These are phyloP conservation scores for Sminthurinus aureus DNA, from an alignment of 2,888 invertebrate species.

Conservation along the genomic window DNA sequence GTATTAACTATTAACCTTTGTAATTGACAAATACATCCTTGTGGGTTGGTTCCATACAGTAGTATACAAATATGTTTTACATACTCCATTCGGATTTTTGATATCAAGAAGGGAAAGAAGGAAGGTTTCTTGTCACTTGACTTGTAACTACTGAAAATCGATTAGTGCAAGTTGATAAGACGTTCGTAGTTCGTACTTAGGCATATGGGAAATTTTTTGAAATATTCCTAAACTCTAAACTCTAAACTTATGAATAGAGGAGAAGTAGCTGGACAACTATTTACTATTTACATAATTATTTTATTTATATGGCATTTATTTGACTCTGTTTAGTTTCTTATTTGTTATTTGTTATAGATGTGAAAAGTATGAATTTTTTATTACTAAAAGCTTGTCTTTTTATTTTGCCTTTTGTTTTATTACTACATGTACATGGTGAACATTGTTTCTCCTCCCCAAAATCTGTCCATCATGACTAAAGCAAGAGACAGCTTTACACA, in stretches of 20 bases:
- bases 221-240: background rate
- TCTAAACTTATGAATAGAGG: background rate
- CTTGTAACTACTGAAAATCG: slow-evolving; percentile 20
- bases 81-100: background rate
- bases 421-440: too few species aligned
- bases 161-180: slow-evolving; percentile 26
- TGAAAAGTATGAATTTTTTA: slow-evolving; percentile 4
- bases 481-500: background rate
- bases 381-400: background rate
- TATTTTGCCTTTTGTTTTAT: background rate
- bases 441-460: background rate
- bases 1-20: too few species aligned
- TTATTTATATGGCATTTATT: background rate
- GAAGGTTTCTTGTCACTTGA: slow-evolving; percentile 1
- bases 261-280: slow-evolving; percentile 1
- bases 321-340: background rate
- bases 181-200: slow-evolving; percentile 1
- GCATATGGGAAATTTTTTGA: background rate
- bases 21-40: too few species aligned
- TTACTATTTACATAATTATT: background rate
- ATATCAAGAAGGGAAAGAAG: background rate
- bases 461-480: background rate
- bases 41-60: too few species aligned
- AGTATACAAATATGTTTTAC: too few species aligned
- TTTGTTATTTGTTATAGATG: background rate